Evolutionary conservation across 2,113 vertebrate genomes (phyloP).

Genomic region (Mesitornis unicolor): DNA sequence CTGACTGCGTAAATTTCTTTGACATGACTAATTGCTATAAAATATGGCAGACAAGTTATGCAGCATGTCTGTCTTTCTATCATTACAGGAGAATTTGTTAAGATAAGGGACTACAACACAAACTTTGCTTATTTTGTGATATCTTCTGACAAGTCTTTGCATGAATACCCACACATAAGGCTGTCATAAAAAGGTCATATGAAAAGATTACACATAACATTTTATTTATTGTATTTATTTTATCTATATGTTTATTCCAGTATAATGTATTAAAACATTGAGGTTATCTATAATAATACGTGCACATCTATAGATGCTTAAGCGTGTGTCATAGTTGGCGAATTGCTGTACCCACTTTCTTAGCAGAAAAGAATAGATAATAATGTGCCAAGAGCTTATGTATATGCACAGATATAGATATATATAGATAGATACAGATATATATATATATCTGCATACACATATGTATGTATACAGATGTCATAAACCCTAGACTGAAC

Average conservation of each 20-base stretch:
- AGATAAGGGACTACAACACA: background rate
- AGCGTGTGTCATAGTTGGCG: background rate
- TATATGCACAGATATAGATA: background rate
- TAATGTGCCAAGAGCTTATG: background rate
- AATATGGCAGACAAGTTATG: fast-evolving
- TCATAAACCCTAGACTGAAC: background rate
- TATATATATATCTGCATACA: too few relatives aligned
- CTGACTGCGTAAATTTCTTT: background rate
- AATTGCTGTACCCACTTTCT: background rate
- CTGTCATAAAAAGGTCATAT: background rate
- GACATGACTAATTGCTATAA: background rate
- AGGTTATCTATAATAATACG: background rate
- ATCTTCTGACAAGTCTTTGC: background rate
- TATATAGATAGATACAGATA: too few relatives aligned
- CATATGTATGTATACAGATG: background rate
- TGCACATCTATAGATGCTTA: background rate
- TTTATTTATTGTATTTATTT: background rate
- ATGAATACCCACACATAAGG: background rate
- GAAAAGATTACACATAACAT: background rate
- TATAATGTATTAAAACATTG: background rate
- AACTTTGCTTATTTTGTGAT: background rate
- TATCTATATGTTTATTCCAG: background rate
- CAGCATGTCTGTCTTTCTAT: background rate
- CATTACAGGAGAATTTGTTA: background rate
- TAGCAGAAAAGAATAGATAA: background rate